Base-by-base conservation (phyloP, 2,797 vertebrate genomes). In the Enteromius mattozi region DNA sequence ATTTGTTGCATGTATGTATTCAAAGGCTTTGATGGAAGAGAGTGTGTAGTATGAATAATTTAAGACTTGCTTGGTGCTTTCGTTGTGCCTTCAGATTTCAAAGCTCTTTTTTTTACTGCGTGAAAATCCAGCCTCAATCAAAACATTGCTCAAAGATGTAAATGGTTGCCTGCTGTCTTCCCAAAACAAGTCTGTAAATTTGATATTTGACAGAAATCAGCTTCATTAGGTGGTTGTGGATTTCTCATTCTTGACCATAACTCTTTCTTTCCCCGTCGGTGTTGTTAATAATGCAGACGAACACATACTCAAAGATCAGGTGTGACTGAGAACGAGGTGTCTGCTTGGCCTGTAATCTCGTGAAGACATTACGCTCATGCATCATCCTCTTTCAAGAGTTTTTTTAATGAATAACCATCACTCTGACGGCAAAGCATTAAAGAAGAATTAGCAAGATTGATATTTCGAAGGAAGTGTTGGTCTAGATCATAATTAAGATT, bases 81-180 rank as follows among this genome's bases (percentile, higher is more conserved):
- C 68, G 8, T 78, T 37, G 68, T 61, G 35, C 54, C 75, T 84
- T 85, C 35, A 70, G 42, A 80, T 89, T 83, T 88, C 80, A 82
- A 86, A 81, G 54, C 78, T 85, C 69, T 78, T 13, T 77, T 81
- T 13, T 77, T 81, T 74, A 70, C 63, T 83, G 83, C 59, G 27
- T 61, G 45, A 61, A 78, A 63, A 63, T n/a, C 83, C 82, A 86
- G 84, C 27, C 81, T 81, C 78, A 74, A 49, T 79, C 47, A 59
- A 79, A 77, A 37, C 33, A 24, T 74, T 78, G 35, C 84, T 86
- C 83, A 89, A 86, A 88, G 75, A 87, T 88, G 84, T 84, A 88
- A 86, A 88, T 86, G 19, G 51, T 84, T 30, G 61, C 24, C 19
- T 45, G 19, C 54, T 45, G 63, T 81, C 47, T 51, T 75, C 69